These are phyloP conservation scores for Branchipolynoe longqiensis DNA, from an alignment of 2,888 invertebrate species.

Conservation along the genomic window DNA sequence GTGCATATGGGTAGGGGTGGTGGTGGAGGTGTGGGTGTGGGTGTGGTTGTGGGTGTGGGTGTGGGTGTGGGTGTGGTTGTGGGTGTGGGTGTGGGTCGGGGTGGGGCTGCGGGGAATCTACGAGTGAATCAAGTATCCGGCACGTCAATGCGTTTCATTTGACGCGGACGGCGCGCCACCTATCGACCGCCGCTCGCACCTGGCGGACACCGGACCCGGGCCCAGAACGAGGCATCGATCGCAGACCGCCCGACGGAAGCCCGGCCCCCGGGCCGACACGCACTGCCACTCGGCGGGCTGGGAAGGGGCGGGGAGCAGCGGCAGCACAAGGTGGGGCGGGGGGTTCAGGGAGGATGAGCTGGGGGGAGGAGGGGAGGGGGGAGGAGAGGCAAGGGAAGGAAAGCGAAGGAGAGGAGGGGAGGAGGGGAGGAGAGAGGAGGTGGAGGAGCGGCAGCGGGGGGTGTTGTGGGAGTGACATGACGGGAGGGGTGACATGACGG, in stretches of 20 bases:
- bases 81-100: too few relatives aligned
- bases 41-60: too few relatives aligned
- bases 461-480: too few relatives aligned
- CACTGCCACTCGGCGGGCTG: neutral
- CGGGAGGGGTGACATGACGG: too few relatives aligned
- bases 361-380: neutral
- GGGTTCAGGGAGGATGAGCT: neutral
- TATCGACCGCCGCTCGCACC: constrained; percentile 50
- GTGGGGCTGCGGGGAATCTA: too few relatives aligned
- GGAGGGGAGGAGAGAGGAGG: too few relatives aligned
- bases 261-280: neutral
- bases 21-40: too few relatives aligned
- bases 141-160: constrained; percentile 33
- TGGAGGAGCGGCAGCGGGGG: too few relatives aligned
- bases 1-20: too few relatives aligned
- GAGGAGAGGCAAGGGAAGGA: too few relatives aligned
- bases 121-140: constrained; percentile 36
- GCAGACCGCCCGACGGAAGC: constrained; percentile 28
- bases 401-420: too few relatives aligned
- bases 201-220: constrained; percentile 24
- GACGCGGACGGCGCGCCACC: constrained; percentile 7
- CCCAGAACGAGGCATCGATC: constrained; percentile 4
- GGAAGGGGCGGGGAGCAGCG: neutral
- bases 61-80: too few relatives aligned
- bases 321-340: neutral